Conservation (phyloP, 2,888 invertebrate genomes). For the Didymodactylos carnosus region DNA sequence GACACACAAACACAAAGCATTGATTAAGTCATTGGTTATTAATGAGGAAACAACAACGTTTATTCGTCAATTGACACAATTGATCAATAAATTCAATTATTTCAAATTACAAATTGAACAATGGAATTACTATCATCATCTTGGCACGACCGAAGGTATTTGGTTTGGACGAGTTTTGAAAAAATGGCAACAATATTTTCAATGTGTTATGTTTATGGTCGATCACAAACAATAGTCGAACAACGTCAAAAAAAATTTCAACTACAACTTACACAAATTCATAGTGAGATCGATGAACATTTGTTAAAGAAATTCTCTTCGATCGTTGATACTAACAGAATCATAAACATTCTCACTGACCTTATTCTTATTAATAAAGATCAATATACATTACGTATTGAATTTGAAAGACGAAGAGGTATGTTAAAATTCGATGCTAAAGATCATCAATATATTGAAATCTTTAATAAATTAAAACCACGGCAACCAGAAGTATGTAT, state of each 20-base stretch:
- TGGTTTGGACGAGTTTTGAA: neutral
- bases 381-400: neutral
- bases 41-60: too few relatives aligned
- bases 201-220: neutral
- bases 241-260: neutral
- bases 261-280: neutral
- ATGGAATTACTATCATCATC: neutral
- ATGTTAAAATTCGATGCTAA: neutral
- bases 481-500: neutral
- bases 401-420: neutral
- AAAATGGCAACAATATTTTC: neutral
- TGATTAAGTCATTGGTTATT: too few relatives aligned
- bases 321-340: neutral
- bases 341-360: neutral
- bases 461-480: neutral
- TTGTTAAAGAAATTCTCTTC: neutral
- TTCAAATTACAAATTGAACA: neutral
- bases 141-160: neutral
- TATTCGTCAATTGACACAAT: neutral
- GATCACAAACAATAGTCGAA: neutral
- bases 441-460: neutral
- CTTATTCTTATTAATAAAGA: neutral
- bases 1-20: neutral
- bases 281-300: neutral
- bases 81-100: neutral